Evolutionary conservation across 2,113 vertebrate species (phyloP).

Genomic region (Lamprotornis superbus): DNA sequence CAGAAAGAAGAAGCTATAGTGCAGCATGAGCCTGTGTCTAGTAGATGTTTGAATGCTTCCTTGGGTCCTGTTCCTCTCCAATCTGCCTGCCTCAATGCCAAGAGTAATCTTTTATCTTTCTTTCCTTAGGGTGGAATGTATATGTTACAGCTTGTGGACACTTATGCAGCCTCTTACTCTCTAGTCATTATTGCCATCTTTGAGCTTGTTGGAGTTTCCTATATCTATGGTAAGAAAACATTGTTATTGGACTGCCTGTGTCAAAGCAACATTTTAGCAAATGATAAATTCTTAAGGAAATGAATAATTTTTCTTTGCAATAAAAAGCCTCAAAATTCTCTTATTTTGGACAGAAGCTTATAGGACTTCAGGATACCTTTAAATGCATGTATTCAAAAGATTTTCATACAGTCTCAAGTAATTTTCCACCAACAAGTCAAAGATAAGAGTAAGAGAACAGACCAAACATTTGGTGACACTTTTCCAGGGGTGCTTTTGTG

Average conservation of each 20-base stretch:
- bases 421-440: background rate
- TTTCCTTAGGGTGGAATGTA: conserved; percentile 83
- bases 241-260: no score
- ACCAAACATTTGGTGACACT: background rate
- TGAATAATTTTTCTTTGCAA: background rate
- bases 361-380: background rate
- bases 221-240: conserved; percentile 82
- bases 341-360: background rate
- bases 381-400: background rate
- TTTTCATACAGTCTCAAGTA: background rate
- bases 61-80: background rate
- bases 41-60: background rate
- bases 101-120: background rate
- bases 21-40: background rate
- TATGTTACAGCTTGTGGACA: conserved; percentile 91
- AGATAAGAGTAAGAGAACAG: background rate
- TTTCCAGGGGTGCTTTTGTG: background rate
- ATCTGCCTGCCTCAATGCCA: background rate
- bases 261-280: background rate
- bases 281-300: background rate
- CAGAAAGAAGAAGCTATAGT: background rate
- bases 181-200: conserved; percentile 90
- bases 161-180: conserved; percentile 86
- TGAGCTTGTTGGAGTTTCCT: conserved; percentile 86
- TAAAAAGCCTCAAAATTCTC: background rate